Conservation (phyloP, 1,140 invertebrate genomes). For the Trichonephila clavata region DNA sequence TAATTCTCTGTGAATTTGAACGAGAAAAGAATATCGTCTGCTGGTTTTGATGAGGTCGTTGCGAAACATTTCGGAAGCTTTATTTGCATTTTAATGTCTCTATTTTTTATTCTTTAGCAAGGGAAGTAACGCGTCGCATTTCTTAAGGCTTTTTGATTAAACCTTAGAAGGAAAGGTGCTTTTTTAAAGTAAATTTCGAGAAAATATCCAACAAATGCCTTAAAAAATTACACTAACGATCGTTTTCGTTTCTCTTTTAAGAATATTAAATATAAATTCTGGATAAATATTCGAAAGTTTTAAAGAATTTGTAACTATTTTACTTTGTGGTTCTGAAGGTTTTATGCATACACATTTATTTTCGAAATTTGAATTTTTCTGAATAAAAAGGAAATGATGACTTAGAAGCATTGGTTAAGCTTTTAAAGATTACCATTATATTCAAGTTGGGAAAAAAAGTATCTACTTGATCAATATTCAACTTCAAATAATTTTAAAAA, state of each 20-base stretch:
- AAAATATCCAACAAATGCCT: neutral
- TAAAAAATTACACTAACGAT: neutral
- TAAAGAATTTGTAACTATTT: neutral
- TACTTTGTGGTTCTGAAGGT: neutral
- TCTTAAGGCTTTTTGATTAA: slow-evolving; percentile 46
- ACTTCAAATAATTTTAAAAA: too few species aligned
- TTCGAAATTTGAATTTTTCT: neutral
- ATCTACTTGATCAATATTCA: too few species aligned
- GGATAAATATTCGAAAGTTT: neutral
- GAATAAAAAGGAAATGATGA: too few species aligned
- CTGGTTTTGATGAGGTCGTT: slow-evolving; percentile 20
- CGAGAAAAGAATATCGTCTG: neutral
- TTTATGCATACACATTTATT: neutral
- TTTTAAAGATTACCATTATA: too few species aligned
- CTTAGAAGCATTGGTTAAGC: too few species aligned
- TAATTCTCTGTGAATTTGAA: neutral
- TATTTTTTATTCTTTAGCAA: neutral
- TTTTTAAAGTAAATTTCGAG: neutral
- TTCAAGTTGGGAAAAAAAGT: too few species aligned
- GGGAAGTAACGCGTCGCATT: neutral
- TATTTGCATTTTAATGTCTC: slow-evolving; percentile 58
- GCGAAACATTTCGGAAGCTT: neutral
- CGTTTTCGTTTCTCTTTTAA: neutral
- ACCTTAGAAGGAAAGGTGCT: neutral
- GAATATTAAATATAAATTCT: neutral